Base-by-base conservation (phyloP, 2,888 invertebrate species). In the Gymnoscelis rufifasciata region DNA sequence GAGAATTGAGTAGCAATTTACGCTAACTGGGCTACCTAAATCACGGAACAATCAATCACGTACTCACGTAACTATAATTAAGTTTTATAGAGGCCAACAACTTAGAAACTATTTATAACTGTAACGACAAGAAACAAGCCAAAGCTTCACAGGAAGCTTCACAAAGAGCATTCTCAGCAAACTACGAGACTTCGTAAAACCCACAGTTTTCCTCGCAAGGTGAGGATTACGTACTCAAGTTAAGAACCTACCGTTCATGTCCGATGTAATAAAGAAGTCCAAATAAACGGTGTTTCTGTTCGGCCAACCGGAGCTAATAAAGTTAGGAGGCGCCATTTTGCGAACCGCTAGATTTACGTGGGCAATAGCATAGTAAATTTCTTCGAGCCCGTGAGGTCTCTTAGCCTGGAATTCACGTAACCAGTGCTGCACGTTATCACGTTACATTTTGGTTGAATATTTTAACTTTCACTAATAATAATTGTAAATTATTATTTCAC, bases 211-310 rank as follows among this genome's bases (percentile, higher is more conserved):
- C 35, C 30, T 3, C 12, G 26, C 24, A 48, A 48, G 47, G 43
- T 43, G 27, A 24, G 39, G 47, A 47, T 47, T 43, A 46, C 29
- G 23, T 19, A 28, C 39, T 28, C 43, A 37, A 40, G 43, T 14
- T 33, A 15, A 8, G 31, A 14, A 33, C 15, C 31, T 3, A 37
- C 26, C 26, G 13, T 26, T 24, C 26, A 26, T 37, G 37, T 35
- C 33, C 33, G 19, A 15, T 35, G 3, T 35, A 35, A 35, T 35
- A 35, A 35, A 35, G 35, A 11, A 35, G 15, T 19, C 10, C 35
- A 15, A 15, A 35, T 35, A 35, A 15, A 15, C 35, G 19, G 38
- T 15, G 27, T 15, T 15, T n/a, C 13, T 28, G 38, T 28, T 14
- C 38, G 38, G 12, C 15, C 13, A 27, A 14, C 13, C 27, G 26